Base-by-base conservation (phyloP, 2,888 invertebrate genomes). In the Dusona sp. region DNA sequence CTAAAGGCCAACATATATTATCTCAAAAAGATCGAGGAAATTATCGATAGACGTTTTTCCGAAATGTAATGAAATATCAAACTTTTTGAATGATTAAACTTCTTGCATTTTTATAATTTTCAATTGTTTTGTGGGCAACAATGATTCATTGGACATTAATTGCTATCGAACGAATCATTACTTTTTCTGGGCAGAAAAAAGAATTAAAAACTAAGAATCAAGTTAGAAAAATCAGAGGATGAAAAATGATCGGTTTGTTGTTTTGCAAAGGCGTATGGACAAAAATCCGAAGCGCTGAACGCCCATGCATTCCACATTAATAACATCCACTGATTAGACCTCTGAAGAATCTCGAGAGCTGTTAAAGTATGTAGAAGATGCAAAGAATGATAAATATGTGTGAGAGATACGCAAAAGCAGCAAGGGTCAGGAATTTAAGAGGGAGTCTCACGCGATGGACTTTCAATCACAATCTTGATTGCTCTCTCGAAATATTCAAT, bases 311-410 rank as follows among this genome's bases (percentile, higher is more conserved):
- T 61, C 61, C 61, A 29, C 16, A 61, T 29, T 29, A 29, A 61
- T 16, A 29, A 61, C 29, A 61, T 61, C 61, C 29, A 16, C 2
- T 61, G 61, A 6, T 61, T 13, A 61, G 16, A 29, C 29, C 29
- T 61, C 29, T 13, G 29, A 61, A 29, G 61, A 61, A 61, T 61
- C 16, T 61, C 61, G 25, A 61, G 29, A 61, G 29, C 61, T 29
- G 13, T 29, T 61, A n/a, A 29, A 61, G 29, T 61, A 61, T 61
- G 29, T 29, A 0, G 29, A 29, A 25, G 61, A 29, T 61, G 29
- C 61, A 29, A n/a, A 61, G 61, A 61, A 61, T 29, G 61, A 16
- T 13, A 61, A 61, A 61, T 29, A 61, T 29, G 61, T 61, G 16
- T 29, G 2, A 8, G 25, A 29, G 29, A 29, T 16, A 61, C 4